phyloP scores from a whole-genome alignment of 2,888 invertebrate species.

The Teinopalpus imperialis region DNA sequence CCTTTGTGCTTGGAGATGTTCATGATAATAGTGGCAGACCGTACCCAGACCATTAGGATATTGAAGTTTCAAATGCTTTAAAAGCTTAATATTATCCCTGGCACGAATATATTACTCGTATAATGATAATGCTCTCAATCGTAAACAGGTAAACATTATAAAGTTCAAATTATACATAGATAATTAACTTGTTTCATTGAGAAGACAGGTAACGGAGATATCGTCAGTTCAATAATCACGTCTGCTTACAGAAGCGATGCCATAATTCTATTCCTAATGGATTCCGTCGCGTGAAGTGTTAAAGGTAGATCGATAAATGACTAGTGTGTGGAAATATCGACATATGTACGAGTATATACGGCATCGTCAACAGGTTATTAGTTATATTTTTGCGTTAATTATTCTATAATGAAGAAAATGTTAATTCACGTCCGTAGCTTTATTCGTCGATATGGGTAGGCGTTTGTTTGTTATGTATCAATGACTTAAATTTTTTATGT shows the following conservation, averaged over 20 bases:
- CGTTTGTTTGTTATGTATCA: too few species aligned
- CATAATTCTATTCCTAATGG: slow-evolving; percentile 3
- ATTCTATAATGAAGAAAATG: background rate
- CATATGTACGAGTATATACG: slow-evolving; percentile 24
- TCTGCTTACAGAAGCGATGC: background rate
- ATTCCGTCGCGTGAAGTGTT: slow-evolving; percentile 5
- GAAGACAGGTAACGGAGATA: slow-evolving; percentile 7
- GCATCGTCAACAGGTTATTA: slow-evolving; percentile 8
- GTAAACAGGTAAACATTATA: background rate
- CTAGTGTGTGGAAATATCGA: slow-evolving; percentile 31
- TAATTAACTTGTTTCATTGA: slow-evolving; percentile 12
- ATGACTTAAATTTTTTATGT: too few species aligned
- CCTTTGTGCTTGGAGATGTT: too few species aligned
- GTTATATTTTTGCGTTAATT: slow-evolving; percentile 9
- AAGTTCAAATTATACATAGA: slow-evolving; percentile 26
- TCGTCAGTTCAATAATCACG: background rate
- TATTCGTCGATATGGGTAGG: background rate
- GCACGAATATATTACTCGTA: too few species aligned
- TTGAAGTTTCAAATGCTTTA: too few species aligned
- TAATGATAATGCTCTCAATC: too few species aligned
- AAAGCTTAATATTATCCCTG: too few species aligned
- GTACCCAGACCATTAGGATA: too few species aligned
- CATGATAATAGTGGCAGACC: too few species aligned
- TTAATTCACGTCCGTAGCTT: slow-evolving; percentile 1
- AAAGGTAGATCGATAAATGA: background rate